These are phyloP conservation scores for Archaeoteleia sp. DNA, from an alignment of 2,888 invertebrate species.

Conservation along the genomic window DNA sequence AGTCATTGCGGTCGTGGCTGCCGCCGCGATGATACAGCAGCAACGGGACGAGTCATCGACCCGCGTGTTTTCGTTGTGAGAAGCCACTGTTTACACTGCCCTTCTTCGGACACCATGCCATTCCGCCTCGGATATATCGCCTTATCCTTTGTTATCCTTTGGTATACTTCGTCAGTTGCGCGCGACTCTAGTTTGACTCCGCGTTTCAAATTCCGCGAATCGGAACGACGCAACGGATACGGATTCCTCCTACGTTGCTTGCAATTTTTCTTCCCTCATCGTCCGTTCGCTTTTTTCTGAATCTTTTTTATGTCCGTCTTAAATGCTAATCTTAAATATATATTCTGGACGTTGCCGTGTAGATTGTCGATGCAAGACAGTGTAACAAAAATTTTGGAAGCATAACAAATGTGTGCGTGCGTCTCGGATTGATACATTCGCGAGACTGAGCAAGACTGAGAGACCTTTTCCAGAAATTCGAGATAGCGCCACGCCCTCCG, in stretches of 20 bases:
- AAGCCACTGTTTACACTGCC: conserved; percentile 27
- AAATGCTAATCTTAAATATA: too few species aligned
- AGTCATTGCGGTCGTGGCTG: neutral
- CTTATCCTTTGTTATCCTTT: conserved; percentile 10
- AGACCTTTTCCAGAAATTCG: conserved; percentile 30
- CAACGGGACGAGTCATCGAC: conserved; percentile 28
- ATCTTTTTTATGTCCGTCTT: too few species aligned
- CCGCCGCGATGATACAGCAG: neutral
- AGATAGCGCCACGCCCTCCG: conserved; percentile 43
- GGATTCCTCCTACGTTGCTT: neutral
- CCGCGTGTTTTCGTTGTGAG: conserved; percentile 20
- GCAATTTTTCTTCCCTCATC: neutral
- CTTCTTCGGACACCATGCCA: conserved; percentile 31
- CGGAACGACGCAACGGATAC: conserved; percentile 3
- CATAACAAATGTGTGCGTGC: neutral
- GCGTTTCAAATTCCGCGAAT: conserved; percentile 22
- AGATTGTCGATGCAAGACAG: too few species aligned
- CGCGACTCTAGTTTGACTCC: conserved; percentile 15
- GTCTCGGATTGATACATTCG: conserved; percentile 20
- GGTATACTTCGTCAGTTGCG: conserved; percentile 14
- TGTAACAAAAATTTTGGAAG: neutral
- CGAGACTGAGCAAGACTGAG: conserved; percentile 16
- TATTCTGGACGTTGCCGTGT: too few species aligned
- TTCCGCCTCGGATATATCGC: conserved; percentile 7
- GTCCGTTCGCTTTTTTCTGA: too few species aligned